Percentiles rank a stretch among this genome's conserved stretches.
Conservation (phyloP, 2,888 invertebrate genomes). For the Pediacus dermestoides region DNA sequence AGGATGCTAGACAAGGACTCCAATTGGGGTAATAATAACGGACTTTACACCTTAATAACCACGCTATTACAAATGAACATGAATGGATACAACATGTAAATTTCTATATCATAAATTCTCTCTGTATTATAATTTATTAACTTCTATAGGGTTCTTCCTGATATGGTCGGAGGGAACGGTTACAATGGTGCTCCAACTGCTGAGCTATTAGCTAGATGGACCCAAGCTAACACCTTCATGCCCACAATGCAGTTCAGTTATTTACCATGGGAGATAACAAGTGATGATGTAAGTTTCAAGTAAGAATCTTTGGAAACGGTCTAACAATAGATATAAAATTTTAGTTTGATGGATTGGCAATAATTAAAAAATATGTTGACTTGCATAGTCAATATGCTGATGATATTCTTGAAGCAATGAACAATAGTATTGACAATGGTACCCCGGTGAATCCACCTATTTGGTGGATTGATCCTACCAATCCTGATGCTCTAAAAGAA, state of each 20-base stretch:
- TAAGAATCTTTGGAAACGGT: conserved; percentile 1
- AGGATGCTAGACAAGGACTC: conserved; percentile 79
- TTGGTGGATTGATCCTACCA: conserved; percentile 78
- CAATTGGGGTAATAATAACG: conserved; percentile 65
- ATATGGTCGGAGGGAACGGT: conserved; percentile 69
- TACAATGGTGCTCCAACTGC: conserved; percentile 46
- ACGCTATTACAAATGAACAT: conserved; percentile 61
- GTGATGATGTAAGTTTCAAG: conserved; percentile 43
- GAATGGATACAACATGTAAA: conserved; percentile 48
- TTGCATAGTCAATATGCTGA: conserved; percentile 63
- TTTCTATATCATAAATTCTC: conserved; percentile 1
- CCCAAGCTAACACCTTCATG: conserved; percentile 73
- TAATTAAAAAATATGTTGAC: conserved; percentile 61
- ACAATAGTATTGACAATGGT: conserved; percentile 58
- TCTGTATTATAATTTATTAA: conserved; percentile 48
- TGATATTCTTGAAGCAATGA: conserved; percentile 61
- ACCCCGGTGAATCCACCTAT: conserved; percentile 75
- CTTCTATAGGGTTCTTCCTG: conserved; percentile 61
- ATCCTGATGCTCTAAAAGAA: conserved; percentile 57
- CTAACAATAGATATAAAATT: conserved; percentile 11
- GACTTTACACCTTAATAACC: conserved; percentile 68
- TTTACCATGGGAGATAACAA: conserved; percentile 68
- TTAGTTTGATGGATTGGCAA: conserved; percentile 56
- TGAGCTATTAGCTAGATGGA: conserved; percentile 73
- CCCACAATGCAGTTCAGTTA: conserved; percentile 77